Percentiles rank a stretch among this genome's conserved stretches.
These are phyloP conservation scores for Dicranocentrus wangi DNA, from an alignment of 2,888 invertebrate species.

Conservation along the genomic window DNA sequence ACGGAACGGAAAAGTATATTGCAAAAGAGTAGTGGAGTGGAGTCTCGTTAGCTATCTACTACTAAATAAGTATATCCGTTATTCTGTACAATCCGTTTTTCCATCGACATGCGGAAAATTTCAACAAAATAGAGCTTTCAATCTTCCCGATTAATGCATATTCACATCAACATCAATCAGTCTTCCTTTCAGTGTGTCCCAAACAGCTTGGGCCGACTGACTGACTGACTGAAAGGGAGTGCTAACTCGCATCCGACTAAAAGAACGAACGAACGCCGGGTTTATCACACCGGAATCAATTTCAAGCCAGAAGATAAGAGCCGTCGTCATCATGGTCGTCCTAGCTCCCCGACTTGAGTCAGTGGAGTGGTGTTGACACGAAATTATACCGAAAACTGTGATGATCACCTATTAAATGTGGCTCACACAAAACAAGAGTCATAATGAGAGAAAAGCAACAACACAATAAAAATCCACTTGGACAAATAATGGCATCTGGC, in stretches of 20 bases:
- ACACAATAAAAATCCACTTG: constrained; percentile 16
- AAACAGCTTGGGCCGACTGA: no score
- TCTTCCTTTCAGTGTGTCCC: no score
- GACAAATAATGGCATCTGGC: constrained; percentile 14
- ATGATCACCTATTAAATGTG: neutral
- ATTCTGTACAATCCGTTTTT: no score
- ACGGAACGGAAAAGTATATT: neutral
- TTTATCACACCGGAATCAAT: neutral
- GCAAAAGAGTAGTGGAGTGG: neutral
- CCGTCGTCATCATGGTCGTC: no score
- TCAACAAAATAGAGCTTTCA: no score
- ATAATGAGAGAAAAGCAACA: neutral
- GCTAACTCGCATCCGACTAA: neutral
- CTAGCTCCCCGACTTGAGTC: neutral
- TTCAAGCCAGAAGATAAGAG: no score
- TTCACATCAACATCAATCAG: no score
- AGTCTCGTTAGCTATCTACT: neutral
- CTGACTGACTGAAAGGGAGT: neutral
- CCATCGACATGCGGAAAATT: no score
- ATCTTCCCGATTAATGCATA: no score
- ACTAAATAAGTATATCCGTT: no score
- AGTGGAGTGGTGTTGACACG: neutral
- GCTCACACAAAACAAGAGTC: neutral
- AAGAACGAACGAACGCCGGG: neutral
- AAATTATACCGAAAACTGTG: neutral